phyloP scores from a whole-genome alignment of 2,113 vertebrate genomes.

The Eurystomus gularis region DNA sequence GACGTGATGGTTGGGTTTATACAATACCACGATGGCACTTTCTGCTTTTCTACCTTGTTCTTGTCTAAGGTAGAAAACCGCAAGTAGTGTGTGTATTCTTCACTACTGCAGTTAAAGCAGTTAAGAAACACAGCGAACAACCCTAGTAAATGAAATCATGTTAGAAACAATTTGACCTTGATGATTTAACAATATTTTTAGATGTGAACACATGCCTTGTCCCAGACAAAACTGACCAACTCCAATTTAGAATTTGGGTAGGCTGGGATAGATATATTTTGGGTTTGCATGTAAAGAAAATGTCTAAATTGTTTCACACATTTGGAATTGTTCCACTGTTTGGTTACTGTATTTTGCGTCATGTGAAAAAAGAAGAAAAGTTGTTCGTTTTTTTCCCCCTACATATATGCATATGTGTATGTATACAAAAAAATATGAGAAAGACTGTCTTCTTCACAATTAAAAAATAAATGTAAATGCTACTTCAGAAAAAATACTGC shows the following conservation, averaged over 20 bases:
- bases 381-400: accelerated
- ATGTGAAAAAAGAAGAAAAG: neutral
- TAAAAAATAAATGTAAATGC: neutral
- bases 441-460: neutral
- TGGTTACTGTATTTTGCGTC: neutral
- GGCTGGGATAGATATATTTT: neutral
- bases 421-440: neutral
- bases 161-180: neutral
- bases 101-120: neutral
- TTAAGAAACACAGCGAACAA: neutral
- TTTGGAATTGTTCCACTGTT: neutral
- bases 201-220: neutral
- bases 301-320: neutral
- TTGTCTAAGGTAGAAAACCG: neutral
- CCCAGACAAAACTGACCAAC: neutral
- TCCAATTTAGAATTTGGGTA: neutral
- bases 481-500: neutral
- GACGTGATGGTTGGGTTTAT: neutral
- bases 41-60: neutral
- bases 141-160: neutral
- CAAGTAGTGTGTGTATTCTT: neutral
- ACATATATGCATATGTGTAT: neutral
- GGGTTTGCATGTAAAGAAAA: neutral
- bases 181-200: neutral
- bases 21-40: neutral